Evolutionary conservation across 23 tunicate genomes (phyloP), one percentile per base, ranked within the genome.

Genomic region (Botrylloides violaceus): DNA sequence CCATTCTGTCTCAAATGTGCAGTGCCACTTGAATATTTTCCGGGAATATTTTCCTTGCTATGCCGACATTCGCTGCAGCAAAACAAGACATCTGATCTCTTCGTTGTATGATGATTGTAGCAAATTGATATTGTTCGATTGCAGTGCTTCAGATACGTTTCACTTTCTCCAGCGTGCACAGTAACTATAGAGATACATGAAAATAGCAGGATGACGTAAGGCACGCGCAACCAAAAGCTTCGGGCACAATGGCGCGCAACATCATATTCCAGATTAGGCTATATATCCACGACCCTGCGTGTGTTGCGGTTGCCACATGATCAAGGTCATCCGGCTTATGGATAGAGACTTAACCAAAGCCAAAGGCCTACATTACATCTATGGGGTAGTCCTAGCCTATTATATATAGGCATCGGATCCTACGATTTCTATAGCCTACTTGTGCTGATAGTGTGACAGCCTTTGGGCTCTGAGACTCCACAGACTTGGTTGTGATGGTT

Each of bases 151-250:
- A 68, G 23, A 43, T 68, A 68, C 4, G 74, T 68, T 22, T 68
- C 74, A 9, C 57, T 26, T 68, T 43, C 74, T 68, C 74, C 74
- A 35, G 74, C 74, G 32, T 68, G 74, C 20, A 68, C 74, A 20
- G 74, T 68, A 20, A 68, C 74, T 68, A 39, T 23, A 64, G n/a
- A 7, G 15, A 21, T n/a, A 64, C 30, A 64, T 47, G 55, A 47
- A 18, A 12, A 47, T 47, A n/a, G n/a, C n/a, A n/a, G n/a, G n/a
- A n/a, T n/a, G n/a, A n/a, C n/a, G n/a, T n/a, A n/a, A n/a, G n/a
- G n/a, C n/a, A n/a, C n/a, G n/a, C n/a, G n/a, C n/a, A n/a, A n/a
- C n/a, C n/a, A n/a, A n/a, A n/a, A n/a, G n/a, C n/a, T n/a, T n/a
- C n/a, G n/a, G n/a, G n/a, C n/a, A n/a, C n/a, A n/a, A n/a, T n/a